These are phyloP conservation scores for Talpa occidentalis DNA, from an alignment of 2,113 vertebrate species.

Conservation along the genomic window DNA sequence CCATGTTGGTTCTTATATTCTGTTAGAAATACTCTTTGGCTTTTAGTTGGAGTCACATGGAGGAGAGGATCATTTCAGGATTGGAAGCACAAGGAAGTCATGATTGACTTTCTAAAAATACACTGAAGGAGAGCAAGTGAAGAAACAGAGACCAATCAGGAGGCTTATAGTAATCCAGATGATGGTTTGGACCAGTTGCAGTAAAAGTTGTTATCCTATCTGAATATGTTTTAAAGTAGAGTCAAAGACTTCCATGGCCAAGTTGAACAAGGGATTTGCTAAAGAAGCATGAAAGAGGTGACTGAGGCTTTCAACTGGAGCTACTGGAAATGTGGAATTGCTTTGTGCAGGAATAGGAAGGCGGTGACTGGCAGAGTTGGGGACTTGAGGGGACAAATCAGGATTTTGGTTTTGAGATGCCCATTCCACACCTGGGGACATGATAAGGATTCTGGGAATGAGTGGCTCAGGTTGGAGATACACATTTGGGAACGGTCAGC, in stretches of 20 bases:
- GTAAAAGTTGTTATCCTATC: background rate
- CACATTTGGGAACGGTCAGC: background rate
- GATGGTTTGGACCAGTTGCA: background rate
- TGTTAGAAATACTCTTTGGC: background rate
- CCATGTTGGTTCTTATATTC: background rate
- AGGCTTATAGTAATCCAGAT: background rate
- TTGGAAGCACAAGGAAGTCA: background rate
- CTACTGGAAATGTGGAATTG: background rate
- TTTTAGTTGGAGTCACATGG: background rate
- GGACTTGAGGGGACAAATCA: background rate
- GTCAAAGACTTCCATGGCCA: background rate
- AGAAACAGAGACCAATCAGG: background rate
- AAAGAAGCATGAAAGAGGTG: background rate
- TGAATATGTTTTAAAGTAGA: background rate
- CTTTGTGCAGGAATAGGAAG: background rate
- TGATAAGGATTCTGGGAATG: background rate
- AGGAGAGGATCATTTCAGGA: background rate
- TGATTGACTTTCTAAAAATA: background rate
- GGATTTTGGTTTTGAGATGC: background rate
- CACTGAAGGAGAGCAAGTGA: background rate
- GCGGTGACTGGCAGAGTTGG: background rate
- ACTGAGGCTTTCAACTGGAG: background rate
- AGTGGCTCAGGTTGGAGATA: background rate
- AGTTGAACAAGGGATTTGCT: background rate
- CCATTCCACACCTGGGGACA: background rate